Evolutionary conservation across 2,113 vertebrate genomes (phyloP).

Genomic region (Polyodon spathula): DNA sequence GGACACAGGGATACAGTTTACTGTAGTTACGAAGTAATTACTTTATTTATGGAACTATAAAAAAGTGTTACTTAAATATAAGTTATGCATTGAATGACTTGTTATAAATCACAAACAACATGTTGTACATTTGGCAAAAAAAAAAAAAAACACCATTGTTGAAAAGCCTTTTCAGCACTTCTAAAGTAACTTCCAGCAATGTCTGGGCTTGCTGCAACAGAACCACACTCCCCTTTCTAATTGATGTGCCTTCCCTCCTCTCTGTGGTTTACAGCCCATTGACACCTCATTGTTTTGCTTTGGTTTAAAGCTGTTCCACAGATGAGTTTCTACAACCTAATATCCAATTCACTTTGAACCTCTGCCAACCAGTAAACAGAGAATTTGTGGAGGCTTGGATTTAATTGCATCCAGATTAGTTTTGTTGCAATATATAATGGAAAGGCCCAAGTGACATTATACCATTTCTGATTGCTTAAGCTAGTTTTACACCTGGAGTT

Average conservation of each 20-base stretch:
- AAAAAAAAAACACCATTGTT: too few relatives aligned
- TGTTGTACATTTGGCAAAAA: too few relatives aligned
- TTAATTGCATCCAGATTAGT: constrained; percentile 12
- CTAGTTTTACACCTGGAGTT: constrained; percentile 1
- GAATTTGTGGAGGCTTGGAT: neutral
- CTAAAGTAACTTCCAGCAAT: neutral
- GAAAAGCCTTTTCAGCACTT: neutral
- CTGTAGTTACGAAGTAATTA: too few relatives aligned
- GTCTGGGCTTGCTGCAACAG: too few relatives aligned
- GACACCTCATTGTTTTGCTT: constrained; percentile 1
- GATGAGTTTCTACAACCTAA: constrained; percentile 6
- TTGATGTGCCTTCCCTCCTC: constrained; percentile 2
- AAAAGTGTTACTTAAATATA: too few relatives aligned
- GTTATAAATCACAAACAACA: too few relatives aligned
- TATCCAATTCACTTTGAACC: constrained; percentile 6
- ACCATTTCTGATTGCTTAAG: constrained; percentile 3
- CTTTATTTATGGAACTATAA: too few relatives aligned
- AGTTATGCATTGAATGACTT: too few relatives aligned
- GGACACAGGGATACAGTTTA: too few relatives aligned
- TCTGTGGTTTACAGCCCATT: too few relatives aligned
- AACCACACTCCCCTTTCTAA: too few relatives aligned
- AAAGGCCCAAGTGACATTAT: too few relatives aligned
- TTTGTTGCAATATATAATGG: neutral
- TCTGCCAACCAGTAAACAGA: constrained; percentile 5
- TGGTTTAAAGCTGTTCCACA: constrained; percentile 2